Evolutionary conservation across 2,797 vertebrate genomes (phyloP).

Genomic region (Pempheris klunzingeri): DNA sequence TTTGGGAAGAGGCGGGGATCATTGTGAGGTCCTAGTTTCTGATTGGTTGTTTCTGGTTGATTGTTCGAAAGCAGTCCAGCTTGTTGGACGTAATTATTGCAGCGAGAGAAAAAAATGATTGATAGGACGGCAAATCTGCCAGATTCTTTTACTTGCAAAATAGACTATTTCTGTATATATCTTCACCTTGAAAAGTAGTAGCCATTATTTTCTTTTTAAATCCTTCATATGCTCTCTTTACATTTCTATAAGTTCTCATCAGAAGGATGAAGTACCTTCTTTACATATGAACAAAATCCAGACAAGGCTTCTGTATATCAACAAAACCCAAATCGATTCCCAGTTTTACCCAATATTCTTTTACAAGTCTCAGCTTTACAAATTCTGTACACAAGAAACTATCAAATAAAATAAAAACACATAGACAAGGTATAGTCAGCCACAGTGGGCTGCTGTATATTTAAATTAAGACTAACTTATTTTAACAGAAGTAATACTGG

Average conservation of each 20-base stretch:
- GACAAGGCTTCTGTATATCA: conserved; percentile 93
- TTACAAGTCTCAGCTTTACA: conserved; percentile 86
- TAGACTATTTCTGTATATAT: conserved; percentile 89
- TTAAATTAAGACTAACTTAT: conserved; percentile 98
- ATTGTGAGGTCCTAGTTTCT: conserved; percentile 75
- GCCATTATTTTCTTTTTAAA: conserved; percentile 80
- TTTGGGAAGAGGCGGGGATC: conserved; percentile 47
- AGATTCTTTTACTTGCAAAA: conserved; percentile 84
- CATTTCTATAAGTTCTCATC: conserved; percentile 79
- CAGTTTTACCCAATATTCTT: conserved; percentile 81
- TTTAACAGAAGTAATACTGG: conserved; percentile 97
- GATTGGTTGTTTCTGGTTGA: conserved; percentile 76
- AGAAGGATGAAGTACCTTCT: conserved; percentile 77
- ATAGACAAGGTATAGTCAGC: conserved; percentile 91
- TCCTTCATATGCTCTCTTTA: conserved; percentile 84
- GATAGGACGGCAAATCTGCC: conserved; percentile 81
- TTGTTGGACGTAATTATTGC: conserved; percentile 83
- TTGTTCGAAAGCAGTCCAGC: conserved; percentile 85
- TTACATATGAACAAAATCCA: conserved; percentile 89
- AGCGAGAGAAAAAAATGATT: conserved; percentile 81
- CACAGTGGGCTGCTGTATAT: conserved; percentile 88
- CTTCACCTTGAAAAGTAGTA: conserved; percentile 86
- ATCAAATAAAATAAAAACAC: conserved; percentile 90
- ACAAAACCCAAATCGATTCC: conserved; percentile 77
- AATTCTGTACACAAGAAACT: conserved; percentile 91